Evolutionary conservation across 2,888 invertebrate genomes (phyloP).

Genomic region (Cabera pusaria): DNA sequence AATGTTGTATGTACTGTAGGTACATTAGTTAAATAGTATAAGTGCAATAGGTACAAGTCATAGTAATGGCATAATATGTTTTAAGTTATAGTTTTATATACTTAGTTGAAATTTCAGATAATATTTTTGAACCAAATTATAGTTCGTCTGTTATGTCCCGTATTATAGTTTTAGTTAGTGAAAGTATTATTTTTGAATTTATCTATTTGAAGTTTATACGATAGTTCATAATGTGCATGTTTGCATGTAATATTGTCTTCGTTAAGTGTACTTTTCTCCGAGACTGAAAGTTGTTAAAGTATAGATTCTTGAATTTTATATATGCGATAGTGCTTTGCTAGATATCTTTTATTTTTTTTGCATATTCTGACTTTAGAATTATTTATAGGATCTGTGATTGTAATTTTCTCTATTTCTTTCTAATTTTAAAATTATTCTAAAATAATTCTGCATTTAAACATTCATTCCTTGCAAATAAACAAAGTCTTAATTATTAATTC

Average conservation of each 20-base stretch:
- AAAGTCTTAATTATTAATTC: no score
- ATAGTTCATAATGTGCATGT: slow-evolving; percentile 44
- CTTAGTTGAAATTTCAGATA: slow-evolving; percentile 26
- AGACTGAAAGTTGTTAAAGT: slow-evolving; percentile 43
- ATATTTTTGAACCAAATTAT: slow-evolving; percentile 43
- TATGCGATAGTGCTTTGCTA: slow-evolving; percentile 3
- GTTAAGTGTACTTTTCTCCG: slow-evolving; percentile 28
- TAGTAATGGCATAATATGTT: slow-evolving; percentile 55
- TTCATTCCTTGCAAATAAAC: no score
- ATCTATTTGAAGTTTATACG: slow-evolving; percentile 27
- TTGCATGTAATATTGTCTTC: slow-evolving; percentile 44
- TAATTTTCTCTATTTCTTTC: slow-evolving; percentile 2
- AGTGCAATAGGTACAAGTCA: slow-evolving; percentile 73
- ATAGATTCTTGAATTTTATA: slow-evolving; percentile 28
- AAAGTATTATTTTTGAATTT: slow-evolving; percentile 34
- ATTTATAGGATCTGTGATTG: slow-evolving; percentile 4
- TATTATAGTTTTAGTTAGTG: slow-evolving; percentile 30
- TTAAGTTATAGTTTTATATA: slow-evolving; percentile 32
- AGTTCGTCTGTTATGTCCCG: slow-evolving; percentile 27
- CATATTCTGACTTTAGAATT: slow-evolving; percentile 7
- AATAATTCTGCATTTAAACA: slow-evolving; percentile 14
- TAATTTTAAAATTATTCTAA: slow-evolving; percentile 1
- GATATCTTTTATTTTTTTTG: slow-evolving; percentile 10
- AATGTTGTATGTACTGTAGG: slow-evolving; percentile 40
- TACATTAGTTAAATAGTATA: slow-evolving; percentile 41